Conservation (phyloP, 2,113 vertebrate genomes). For the Ammospiza nelsoni region DNA sequence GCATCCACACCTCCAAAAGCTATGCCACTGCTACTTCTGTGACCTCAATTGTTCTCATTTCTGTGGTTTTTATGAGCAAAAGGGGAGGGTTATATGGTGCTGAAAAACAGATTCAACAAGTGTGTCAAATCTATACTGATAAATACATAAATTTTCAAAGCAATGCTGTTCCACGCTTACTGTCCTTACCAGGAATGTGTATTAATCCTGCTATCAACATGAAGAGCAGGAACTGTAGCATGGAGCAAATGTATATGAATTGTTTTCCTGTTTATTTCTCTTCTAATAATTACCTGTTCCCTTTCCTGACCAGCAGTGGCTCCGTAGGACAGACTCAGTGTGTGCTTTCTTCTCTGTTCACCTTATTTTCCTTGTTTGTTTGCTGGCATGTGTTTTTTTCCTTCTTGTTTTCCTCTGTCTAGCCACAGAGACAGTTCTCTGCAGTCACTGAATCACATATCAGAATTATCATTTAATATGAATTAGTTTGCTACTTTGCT, state of each 20-base stretch:
- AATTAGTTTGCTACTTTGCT: not conserved
- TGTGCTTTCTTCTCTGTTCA: not conserved
- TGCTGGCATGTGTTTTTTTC: not conserved
- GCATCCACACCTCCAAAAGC: too few relatives aligned
- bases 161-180: accelerated
- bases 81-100: not conserved
- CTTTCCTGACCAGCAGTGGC: not conserved
- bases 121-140: not conserved
- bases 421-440: not conserved
- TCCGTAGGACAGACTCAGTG: not conserved
- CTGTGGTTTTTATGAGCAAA: not conserved
- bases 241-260: not conserved
- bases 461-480: not conserved
- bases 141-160: not conserved
- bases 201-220: not conserved
- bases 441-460: not conserved
- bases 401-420: not conserved
- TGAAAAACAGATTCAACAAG: not conserved
- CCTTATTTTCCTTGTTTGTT: not conserved
- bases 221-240: not conserved
- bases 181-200: not conserved
- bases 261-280: not conserved
- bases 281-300: not conserved
- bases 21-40: not conserved
- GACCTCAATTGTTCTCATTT: not conserved